A percentile compares a stretch with the other conserved stretches of the same genome.
These are phyloP conservation scores for Alauda arvensis DNA, from an alignment of 2,797 vertebrate genomes.

Conservation along the genomic window DNA sequence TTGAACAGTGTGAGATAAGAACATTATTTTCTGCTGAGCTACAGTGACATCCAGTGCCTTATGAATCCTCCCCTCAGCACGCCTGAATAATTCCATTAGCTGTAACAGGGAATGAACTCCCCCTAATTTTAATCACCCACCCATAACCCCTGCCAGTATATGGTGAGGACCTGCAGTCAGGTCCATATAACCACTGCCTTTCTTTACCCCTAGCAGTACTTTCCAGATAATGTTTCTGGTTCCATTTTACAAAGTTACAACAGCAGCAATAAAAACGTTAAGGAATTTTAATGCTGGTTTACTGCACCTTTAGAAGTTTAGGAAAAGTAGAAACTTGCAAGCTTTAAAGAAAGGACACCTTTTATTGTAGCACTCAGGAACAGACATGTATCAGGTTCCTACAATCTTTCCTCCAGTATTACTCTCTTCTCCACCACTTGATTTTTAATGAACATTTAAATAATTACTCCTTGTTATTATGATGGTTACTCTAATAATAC, in stretches of 20 bases:
- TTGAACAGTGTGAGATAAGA: conserved; percentile 27
- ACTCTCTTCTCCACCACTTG: not conserved
- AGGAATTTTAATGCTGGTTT: conserved; percentile 41
- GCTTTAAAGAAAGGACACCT: conserved; percentile 30
- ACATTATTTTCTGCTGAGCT: conserved; percentile 49
- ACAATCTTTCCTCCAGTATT: not conserved
- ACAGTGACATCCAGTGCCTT: conserved; percentile 57
- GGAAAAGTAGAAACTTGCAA: conserved; percentile 37
- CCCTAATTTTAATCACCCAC: conserved; percentile 5
- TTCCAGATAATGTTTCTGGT: not conserved
- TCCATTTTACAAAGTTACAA: conserved; percentile 15
- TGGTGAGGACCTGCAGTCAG: not conserved
- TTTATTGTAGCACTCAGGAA: conserved; percentile 51
- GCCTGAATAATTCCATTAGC: conserved; percentile 48
- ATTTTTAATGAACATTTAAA: conserved; percentile 63
- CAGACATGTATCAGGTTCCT: not conserved
- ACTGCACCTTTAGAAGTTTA: conserved; percentile 27
- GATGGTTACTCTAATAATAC: conserved; percentile 52
- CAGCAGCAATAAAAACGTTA: conserved; percentile 37
- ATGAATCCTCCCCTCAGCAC: conserved; percentile 31
- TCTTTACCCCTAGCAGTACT: conserved; percentile 18
- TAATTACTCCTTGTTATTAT: conserved; percentile 56
- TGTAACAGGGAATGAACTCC: not conserved
- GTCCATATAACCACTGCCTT: not conserved
- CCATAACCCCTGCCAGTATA: conserved; percentile 12